These are phyloP conservation scores for Latrodectus hesperus DNA, from an alignment of 2,888 invertebrate genomes.

Conservation along the genomic window DNA sequence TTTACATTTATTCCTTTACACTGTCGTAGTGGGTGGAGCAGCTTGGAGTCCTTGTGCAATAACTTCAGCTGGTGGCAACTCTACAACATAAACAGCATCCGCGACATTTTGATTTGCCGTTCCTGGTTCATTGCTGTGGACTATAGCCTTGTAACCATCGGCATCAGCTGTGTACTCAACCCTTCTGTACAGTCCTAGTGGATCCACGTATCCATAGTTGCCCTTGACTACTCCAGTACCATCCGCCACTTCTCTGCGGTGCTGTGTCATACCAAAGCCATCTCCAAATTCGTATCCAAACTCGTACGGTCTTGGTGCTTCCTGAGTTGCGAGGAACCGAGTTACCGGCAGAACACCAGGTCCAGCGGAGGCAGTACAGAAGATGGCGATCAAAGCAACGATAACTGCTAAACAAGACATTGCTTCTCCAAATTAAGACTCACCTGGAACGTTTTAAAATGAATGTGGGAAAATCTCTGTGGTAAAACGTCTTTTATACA, in stretches of 20 bases:
- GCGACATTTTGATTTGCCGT: neutral
- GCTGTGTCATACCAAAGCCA: constrained; percentile 30
- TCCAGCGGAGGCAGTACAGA: neutral
- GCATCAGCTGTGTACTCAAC: constrained; percentile 45
- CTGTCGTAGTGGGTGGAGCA: too few species aligned
- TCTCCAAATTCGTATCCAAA: constrained; percentile 8
- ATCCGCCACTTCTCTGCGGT: constrained; percentile 19
- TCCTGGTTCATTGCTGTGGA: constrained; percentile 52
- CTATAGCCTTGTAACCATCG: constrained; percentile 37
- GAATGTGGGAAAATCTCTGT: neutral
- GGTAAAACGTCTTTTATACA: too few species aligned
- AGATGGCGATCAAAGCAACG: neutral
- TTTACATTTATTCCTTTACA: too few species aligned
- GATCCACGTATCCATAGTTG: constrained; percentile 28
- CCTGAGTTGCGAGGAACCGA: neutral
- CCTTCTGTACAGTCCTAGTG: constrained; percentile 21
- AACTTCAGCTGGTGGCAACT: constrained; percentile 23
- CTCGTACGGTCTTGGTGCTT: constrained; percentile 28
- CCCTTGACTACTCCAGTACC: constrained; percentile 32
- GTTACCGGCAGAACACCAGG: neutral
- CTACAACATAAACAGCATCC: constrained; percentile 18
- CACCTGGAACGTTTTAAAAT: neutral
- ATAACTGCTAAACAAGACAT: neutral
- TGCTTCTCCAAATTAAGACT: too few species aligned
- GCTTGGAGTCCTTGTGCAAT: constrained; percentile 12